Base-by-base conservation (phyloP, 2,888 invertebrate species). In the Tenthredo notha region DNA sequence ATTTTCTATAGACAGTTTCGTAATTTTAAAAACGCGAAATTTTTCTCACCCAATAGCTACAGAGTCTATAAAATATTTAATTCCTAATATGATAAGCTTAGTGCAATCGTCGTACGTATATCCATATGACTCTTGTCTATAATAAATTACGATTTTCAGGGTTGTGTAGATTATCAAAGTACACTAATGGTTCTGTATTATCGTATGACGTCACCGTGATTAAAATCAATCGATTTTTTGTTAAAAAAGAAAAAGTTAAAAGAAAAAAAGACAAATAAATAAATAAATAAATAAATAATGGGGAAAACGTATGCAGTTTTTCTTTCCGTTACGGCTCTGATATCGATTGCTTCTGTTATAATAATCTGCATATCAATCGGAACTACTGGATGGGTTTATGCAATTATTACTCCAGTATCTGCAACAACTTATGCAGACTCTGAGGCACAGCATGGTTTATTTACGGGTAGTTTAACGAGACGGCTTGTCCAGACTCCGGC, bases 401-500 rank as follows among this genome's bases (percentile, higher is more conserved):
- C 87, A 33, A 85, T 85, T 33, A 87, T 88, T 50, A 78, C 86
- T 78, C 88, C 88, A n/a, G 85, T 80, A 78, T 86, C 86, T 78
- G 86, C 86, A 82, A 84, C 86, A 37, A 86, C 86, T 25, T 82
- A 86, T 43, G 75, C 84, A 21, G 54, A 86, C 67, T 89, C 88
- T 10, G 83, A 87, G 40, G 85, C 89, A 40, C 88, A 89, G 86
- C 88, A 89, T 85, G 90, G 90, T 85, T 88, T 90, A 21, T 89
- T 89, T 82, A 85, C 67, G 12, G 89, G 89, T n/a, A 88, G 85
- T n/a, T 85, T 90, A 43, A 85, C 86, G 2, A 86, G 89, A 78
- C 85, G 88, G 84, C 70, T 88, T 21, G 29, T 87, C 12, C 67
- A n/a, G 37, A 89, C 87, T n/a, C 87, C 88, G 18, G 86, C 83